phyloP scores from a whole-genome alignment of 2,113 vertebrate species.

The Salvelinus namaycush region DNA sequence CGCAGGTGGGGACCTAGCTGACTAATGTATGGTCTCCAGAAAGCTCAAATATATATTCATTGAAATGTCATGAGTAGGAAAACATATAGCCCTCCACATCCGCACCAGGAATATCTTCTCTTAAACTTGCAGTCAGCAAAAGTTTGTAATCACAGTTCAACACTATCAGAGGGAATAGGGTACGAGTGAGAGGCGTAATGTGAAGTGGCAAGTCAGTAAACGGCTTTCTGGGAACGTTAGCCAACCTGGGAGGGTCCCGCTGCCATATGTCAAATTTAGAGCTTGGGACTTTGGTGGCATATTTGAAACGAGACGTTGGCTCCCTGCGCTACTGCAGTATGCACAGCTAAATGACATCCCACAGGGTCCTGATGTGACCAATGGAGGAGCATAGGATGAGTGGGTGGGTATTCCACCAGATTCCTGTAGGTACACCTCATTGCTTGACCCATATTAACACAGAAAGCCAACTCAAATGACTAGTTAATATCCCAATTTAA shows the following conservation, averaged over 20 bases:
- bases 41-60: constrained; percentile 27
- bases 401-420: background rate
- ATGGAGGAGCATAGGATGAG: background rate
- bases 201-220: constrained; percentile 46
- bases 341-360: background rate
- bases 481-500: background rate
- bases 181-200: constrained; percentile 25
- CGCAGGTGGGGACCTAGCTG: constrained; percentile 9
- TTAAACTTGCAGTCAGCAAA: constrained; percentile 13
- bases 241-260: background rate
- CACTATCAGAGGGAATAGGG: background rate
- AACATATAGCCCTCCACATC: constrained; percentile 22
- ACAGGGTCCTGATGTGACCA: background rate
- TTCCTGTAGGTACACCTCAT: background rate
- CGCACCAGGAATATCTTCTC: constrained; percentile 5
- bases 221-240: constrained; percentile 27
- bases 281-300: background rate
- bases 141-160: constrained; percentile 11
- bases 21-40: constrained; percentile 24
- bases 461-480: background rate
- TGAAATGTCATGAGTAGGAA: constrained; percentile 34
- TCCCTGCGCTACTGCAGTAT: background rate
- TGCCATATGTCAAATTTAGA: constrained; percentile 36
- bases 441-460: background rate
- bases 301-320: background rate